Conservation (phyloP, 1,140 invertebrate species). For the Archivesica marissinica region DNA sequence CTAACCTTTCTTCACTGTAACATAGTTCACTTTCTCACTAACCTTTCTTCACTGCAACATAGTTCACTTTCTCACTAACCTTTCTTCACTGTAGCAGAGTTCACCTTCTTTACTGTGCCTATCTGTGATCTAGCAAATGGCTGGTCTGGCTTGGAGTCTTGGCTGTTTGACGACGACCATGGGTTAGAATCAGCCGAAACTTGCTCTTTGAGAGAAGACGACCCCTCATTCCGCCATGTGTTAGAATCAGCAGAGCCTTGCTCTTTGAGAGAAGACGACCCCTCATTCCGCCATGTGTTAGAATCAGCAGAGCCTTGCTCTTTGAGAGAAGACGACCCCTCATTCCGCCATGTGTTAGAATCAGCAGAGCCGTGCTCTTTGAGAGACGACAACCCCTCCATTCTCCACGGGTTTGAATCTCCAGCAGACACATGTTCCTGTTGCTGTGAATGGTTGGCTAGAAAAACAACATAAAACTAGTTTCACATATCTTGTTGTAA, state of each 20-base stretch:
- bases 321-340: no score
- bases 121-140: constrained; percentile 56
- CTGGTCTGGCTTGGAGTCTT: constrained; percentile 38
- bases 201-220: constrained; percentile 27
- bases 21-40: not conserved
- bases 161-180: constrained; percentile 32
- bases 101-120: constrained; percentile 36
- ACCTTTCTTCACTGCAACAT: not conserved
- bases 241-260: constrained; percentile 21
- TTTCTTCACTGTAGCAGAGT: not conserved
- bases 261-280: constrained; percentile 26
- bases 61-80: constrained; percentile 4
- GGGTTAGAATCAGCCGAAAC: constrained; percentile 6
- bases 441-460: no score
- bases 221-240: not conserved
- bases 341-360: not conserved
- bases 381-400: not conserved
- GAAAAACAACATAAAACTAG: no score
- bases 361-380: constrained; percentile 38
- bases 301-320: no score
- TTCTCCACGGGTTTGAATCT: no score
- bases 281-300: no score
- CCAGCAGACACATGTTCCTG: no score
- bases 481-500: no score
- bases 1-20: no score